These are phyloP conservation scores for Gryon sp. DNA, from an alignment of 1,140 invertebrate genomes.

Conservation along the genomic window DNA sequence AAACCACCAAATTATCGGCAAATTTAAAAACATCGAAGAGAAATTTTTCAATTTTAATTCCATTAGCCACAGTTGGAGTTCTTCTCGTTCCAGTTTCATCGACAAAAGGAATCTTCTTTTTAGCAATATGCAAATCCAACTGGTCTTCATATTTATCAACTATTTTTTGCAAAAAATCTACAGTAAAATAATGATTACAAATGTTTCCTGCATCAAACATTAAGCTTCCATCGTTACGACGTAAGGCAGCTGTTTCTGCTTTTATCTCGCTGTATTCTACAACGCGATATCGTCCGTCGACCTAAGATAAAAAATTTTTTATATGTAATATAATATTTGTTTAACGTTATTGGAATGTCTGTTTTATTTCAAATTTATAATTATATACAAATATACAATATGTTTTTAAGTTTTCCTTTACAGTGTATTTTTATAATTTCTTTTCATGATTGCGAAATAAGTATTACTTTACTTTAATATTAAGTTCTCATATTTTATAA, in stretches of 20 bases:
- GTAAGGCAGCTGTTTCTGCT: constrained; percentile 89
- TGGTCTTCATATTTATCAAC: constrained; percentile 83
- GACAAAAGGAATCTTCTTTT: constrained; percentile 97
- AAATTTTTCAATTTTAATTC: constrained; percentile 99
- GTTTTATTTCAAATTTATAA: too few relatives aligned
- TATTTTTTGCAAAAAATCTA: constrained; percentile 89
- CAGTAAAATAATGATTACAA: constrained; percentile 98
- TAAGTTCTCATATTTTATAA: too few relatives aligned
- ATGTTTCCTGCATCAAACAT: constrained; percentile 98
- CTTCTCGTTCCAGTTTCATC: constrained; percentile 86
- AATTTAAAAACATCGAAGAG: constrained; percentile 99
- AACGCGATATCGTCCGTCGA: constrained; percentile 93
- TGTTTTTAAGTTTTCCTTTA: too few relatives aligned
- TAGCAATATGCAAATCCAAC: constrained; percentile 95
- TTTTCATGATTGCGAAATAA: too few relatives aligned
- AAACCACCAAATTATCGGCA: constrained; percentile 93
- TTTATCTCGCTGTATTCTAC: constrained; percentile 99
- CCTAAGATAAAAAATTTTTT: constrained; percentile 69
- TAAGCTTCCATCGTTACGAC: constrained; percentile 88
- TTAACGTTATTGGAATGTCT: too few relatives aligned
- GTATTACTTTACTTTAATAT: too few relatives aligned
- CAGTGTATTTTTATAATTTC: too few relatives aligned
- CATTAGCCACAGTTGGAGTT: constrained; percentile 92
- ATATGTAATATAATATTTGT: too few relatives aligned
- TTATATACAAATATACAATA: too few relatives aligned